A percentile compares a stretch with the other conserved stretches of the same genome.
phyloP scores from a whole-genome alignment of 2,888 invertebrate species.

The Acronicta psi region DNA sequence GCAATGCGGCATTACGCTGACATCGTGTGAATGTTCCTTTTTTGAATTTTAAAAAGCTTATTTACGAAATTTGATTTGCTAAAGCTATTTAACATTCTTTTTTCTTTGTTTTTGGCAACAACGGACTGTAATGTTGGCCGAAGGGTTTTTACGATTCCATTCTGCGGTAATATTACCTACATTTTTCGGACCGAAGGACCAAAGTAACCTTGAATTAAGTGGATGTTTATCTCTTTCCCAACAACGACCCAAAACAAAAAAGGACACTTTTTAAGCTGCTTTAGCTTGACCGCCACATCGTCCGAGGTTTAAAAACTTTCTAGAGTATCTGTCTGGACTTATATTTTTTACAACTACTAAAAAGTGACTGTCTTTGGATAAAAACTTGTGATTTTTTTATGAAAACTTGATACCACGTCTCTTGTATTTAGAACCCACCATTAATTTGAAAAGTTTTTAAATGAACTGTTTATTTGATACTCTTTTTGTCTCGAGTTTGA shows the following conservation, averaged over 20 bases:
- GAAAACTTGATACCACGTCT: too few relatives aligned
- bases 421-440: too few relatives aligned
- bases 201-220: conserved; percentile 12
- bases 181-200: conserved; percentile 9
- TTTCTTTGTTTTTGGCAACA: conserved; percentile 18
- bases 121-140: conserved; percentile 10
- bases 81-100: conserved; percentile 25
- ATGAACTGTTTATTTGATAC: too few relatives aligned
- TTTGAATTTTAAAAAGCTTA: conserved; percentile 58
- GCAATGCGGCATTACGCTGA: conserved; percentile 56
- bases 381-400: conserved; percentile 10
- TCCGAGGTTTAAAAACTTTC: conserved; percentile 17
- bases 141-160: conserved; percentile 20
- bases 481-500: too few relatives aligned
- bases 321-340: conserved; percentile 12
- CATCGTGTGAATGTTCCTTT: conserved; percentile 53
- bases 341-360: conserved; percentile 2
- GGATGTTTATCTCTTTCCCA: conserved; percentile 16
- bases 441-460: too few relatives aligned
- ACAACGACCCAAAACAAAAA: conserved; percentile 35
- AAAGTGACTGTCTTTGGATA: too few relatives aligned
- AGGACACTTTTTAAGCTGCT: conserved; percentile 20
- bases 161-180: conserved; percentile 4
- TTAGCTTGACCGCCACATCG: conserved; percentile 10
- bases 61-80: conserved; percentile 46